Evolutionary conservation across 2,113 vertebrate genomes (phyloP).

Genomic region (Empidonax traillii): DNA sequence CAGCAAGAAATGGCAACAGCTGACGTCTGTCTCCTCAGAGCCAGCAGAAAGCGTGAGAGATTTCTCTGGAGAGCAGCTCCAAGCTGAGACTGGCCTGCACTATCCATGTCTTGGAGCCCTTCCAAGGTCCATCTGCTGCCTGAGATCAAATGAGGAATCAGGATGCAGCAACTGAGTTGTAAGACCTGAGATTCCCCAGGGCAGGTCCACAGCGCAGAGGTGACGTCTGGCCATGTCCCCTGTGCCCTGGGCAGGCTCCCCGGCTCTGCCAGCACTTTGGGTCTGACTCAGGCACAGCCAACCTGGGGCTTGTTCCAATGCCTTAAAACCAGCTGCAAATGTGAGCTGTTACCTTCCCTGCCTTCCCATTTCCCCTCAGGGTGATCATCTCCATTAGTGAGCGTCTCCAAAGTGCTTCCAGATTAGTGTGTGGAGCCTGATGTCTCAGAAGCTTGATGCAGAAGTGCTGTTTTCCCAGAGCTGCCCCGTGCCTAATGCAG

Average conservation of each 20-base stretch:
- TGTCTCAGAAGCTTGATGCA: neutral
- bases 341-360: neutral
- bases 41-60: accelerated
- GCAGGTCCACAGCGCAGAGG: accelerated
- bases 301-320: neutral
- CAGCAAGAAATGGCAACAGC: neutral
- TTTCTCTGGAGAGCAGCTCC: neutral
- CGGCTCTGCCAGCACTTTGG: neutral
- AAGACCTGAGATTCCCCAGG: neutral
- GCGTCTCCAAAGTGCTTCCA: neutral
- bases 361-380: conserved; percentile 9
- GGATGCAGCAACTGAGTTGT: neutral
- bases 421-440: neutral
- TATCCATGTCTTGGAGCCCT: neutral
- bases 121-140: neutral
- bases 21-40: neutral
- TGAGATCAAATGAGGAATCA: neutral
- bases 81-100: neutral
- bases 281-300: neutral
- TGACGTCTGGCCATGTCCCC: accelerated
- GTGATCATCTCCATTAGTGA: conserved; percentile 3
- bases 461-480: neutral
- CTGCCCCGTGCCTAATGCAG: neutral
- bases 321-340: neutral
- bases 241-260: neutral